Evolutionary conservation across 1,140 invertebrate genomes (phyloP).

Genomic region (Lasioglossum baleicum): DNA sequence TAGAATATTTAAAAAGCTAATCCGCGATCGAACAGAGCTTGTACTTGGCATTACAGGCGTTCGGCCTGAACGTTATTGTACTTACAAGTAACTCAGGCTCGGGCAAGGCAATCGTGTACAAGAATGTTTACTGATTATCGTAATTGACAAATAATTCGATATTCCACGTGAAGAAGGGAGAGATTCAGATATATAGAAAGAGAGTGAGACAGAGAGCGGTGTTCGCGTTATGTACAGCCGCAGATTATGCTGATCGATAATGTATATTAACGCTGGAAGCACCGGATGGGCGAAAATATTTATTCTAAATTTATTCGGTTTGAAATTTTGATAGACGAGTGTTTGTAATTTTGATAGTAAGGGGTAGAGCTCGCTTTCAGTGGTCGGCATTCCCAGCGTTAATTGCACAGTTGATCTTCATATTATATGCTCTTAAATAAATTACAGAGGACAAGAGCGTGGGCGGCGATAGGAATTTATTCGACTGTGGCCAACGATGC

Average conservation of each 20-base stretch:
- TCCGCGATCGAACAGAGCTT: conserved; percentile 20
- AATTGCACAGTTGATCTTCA: background rate
- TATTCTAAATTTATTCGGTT: too few relatives aligned
- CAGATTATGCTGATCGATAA: background rate
- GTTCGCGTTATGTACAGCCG: background rate
- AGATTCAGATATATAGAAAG: background rate
- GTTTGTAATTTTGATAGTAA: too few relatives aligned
- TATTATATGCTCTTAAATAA: background rate
- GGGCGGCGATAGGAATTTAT: conserved; percentile 14
- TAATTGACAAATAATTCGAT: conserved; percentile 50
- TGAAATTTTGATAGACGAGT: too few relatives aligned
- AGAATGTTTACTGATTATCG: conserved; percentile 7
- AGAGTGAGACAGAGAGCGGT: too few relatives aligned
- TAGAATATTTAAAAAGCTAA: conserved; percentile 24
- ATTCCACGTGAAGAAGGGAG: conserved; percentile 5
- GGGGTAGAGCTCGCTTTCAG: too few relatives aligned
- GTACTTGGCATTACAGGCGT: conserved; percentile 10
- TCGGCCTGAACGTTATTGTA: conserved; percentile 31
- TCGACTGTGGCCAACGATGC: conserved; percentile 23
- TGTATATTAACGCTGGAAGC: too few relatives aligned
- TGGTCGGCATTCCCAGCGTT: too few relatives aligned
- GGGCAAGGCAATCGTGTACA: conserved; percentile 37
- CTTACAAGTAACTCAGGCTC: conserved; percentile 24
- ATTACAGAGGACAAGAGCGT: background rate
- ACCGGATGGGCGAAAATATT: too few relatives aligned